Percentiles rank a stretch among this genome's conserved stretches.
Conservation (phyloP, 2,113 vertebrate species). For the Nyctereutes procyonoides region DNA sequence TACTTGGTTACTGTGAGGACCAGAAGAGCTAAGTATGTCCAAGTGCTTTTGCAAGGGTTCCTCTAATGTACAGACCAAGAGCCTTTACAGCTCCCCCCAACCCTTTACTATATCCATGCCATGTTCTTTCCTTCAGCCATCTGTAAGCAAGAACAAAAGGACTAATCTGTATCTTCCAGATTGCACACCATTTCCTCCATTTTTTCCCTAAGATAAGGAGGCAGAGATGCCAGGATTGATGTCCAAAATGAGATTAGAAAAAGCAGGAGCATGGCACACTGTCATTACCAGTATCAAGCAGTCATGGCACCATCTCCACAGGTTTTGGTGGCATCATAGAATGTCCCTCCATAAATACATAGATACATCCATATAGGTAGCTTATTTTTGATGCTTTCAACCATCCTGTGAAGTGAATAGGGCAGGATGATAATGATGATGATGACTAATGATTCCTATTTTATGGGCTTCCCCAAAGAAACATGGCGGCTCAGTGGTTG, state of each 20-base stretch:
- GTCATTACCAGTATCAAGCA: fast-evolving
- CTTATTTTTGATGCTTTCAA: neutral
- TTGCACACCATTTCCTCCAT: too few species aligned
- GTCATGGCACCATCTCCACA: neutral
- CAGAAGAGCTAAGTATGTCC: neutral
- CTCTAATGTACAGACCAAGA: neutral
- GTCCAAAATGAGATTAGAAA: neutral
- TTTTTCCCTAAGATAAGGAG: neutral
- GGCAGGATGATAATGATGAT: neutral
- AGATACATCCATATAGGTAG: too few species aligned
- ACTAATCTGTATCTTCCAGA: neutral
- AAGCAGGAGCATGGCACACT: neutral
- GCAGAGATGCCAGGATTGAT: neutral
- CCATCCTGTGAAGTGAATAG: too few species aligned
- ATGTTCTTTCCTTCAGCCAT: neutral
- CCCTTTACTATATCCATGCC: neutral
- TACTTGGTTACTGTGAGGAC: neutral
- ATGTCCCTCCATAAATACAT: neutral
- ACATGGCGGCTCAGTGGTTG: neutral
- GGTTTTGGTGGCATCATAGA: neutral
- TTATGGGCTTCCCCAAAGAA: neutral
- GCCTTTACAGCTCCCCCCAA: fast-evolving
- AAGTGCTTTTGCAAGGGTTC: neutral
- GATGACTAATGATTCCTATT: neutral
- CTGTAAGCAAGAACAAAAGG: neutral